Base-by-base conservation (phyloP, 2,797 vertebrate species). In the Chanos chanos region DNA sequence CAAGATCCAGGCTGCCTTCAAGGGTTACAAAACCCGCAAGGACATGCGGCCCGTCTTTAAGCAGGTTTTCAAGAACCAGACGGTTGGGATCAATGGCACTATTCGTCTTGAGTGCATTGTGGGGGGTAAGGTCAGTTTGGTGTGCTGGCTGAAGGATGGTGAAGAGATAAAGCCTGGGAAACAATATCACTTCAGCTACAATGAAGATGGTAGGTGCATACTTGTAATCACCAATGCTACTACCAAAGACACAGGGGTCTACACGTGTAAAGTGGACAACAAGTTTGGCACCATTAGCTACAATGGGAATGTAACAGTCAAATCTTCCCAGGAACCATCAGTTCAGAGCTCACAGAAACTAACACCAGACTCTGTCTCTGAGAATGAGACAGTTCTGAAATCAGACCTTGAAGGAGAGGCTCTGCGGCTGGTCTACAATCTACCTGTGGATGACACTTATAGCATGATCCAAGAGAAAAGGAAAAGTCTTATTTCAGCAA, bases 1-100 rank as follows among this genome's bases (percentile, higher is more conserved):
- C 61, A 97, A 94, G 81, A 97, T 98, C 71, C 96, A 98, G 77
- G 94, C 94, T 0, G 94, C 93, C 3, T 97, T 98, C 72, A 96
- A 97, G 75, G 93, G 94, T 44, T 97, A 92, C 72, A 95, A 93
- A 83, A 83, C 90, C 9, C 89, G 93, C 31, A 97, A 89, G 73
- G 93, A 94, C 66, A 92, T 97, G 81, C 90, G 89, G 7, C 95
- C 93, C 0, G 54, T 85, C 15, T 95, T 98, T 40, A 90, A 83
- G 55, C 87, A 91, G 48, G 91, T 91, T 0, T 97, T 97, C 67
- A 92, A 90, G 71, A 93, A 94, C 72, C 90, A 89, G 21, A 84
- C 67, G 1, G 90, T 81, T 2, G 89, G 91, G 19, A 76, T 86
- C 16, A 86, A 91, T 0, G 83, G 89, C 5, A 89, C 78, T 0